Base-by-base conservation (phyloP, 2,888 invertebrate genomes). In the Spilarctia lutea region DNA sequence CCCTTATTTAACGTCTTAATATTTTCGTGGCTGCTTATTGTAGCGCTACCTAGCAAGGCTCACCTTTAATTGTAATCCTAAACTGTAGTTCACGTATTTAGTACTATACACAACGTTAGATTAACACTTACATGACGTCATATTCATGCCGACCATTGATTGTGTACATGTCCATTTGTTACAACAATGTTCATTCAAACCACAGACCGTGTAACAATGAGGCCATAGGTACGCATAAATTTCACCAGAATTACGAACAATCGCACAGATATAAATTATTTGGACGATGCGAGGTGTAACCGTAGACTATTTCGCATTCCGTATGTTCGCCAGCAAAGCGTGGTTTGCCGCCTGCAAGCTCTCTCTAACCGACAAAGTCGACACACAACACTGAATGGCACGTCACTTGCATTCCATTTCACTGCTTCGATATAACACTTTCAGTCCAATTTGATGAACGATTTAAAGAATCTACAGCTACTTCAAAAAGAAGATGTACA, bases 251-350 rank as follows among this genome's bases (percentile, higher is more conserved):
- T 76, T 70, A 75, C 77, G 74, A 79, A 76, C 84, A 81, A 79
- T 77, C 63, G 76, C 81, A 79, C 81, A 85, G 85, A 82, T 86
- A 90, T 90, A 89, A 91, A 91, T 91, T 89, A 93, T 93, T 91
- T 88, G 86, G 85, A 82, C 86, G 88, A 89, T 89, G 86, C 83
- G 87, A 91, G 88, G 89, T 89, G 89, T 88, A 90, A 87, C 89
- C 87, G 87, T 90, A 90, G 88, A 89, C 89, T 88, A 91, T 92
- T 91, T 89, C 80, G 86, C 91, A 94, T 95, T 93, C 94, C 92
- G 83, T 86, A 80, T 89, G 89, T 89, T 90, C 89, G 90, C 82
- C 88, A 87, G 89, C 89, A 87, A 89, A 88, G 90, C 84, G 87
- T 85, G 91, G 92, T 89, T 91, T 88, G 88, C 91, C 90, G 91